Evolutionary conservation across 2,888 invertebrate genomes (phyloP), one percentile per base, ranked within the genome.

Genomic region (Pseudanteris insignis): DNA sequence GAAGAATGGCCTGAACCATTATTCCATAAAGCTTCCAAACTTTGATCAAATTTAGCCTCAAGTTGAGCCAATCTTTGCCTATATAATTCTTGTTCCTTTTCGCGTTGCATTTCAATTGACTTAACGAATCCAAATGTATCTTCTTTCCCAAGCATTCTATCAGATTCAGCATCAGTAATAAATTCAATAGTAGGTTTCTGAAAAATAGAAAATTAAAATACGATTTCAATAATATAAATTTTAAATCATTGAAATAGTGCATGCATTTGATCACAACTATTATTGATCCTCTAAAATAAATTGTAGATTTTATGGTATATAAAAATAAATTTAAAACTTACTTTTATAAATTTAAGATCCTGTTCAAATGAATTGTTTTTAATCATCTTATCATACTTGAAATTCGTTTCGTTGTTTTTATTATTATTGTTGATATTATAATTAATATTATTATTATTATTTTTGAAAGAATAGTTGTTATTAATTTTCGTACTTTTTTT

Each of bases 11-110:
- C 84, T 80, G 67, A 82, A 61, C 76, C 81, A 67, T 76, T 77
- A 64, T 82, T 84, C 88, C 89, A 88, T 54, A 89, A 79, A 26
- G 88, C 88, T 76, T 88, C 88, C 63, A 88, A 83, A 74, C 85
- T 86, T 65, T 85, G 84, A 74, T 88, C 86, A 75, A 88, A 88
- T 78, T 88, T 88, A 4, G 88, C 87, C 72, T 86, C 84, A 69
- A 87, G 83, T 67, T 84, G 83, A 2, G 86, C 86, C 67, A 86
- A 83, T 48, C 83, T 78, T 70, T 85, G 83, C 66, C 82, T 81
- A 67, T 77, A 75, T 37, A 74, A 60, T 67, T 76, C 76, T 7
- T 75, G 70, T 21, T 76, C 75, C 43, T 73, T 71, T 48, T 73
- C 71, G 26, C 70, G 66, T 58, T 72, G 75, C n/a, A 73, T 75